A percentile compares a stretch with the other conserved stretches of the same genome.
phyloP scores from a whole-genome alignment of 2,888 invertebrate genomes.

The Drosophila mimetica region DNA sequence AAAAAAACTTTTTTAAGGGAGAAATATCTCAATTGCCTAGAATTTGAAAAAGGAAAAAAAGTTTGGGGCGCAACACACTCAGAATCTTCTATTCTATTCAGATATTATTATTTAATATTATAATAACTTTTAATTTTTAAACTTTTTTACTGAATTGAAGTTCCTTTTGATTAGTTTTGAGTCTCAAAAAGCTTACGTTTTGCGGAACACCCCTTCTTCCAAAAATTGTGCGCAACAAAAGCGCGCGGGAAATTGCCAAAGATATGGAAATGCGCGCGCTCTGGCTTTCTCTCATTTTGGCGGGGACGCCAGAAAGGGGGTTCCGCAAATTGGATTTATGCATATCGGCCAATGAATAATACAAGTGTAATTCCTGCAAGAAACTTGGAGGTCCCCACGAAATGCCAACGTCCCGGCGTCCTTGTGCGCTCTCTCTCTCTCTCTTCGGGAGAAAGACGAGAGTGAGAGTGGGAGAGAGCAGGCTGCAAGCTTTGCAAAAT shows the following conservation, averaged over 20 bases:
- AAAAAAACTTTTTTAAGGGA: too few relatives aligned
- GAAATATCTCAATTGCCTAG: too few relatives aligned
- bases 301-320: conserved; percentile 35
- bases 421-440: conserved; percentile 20
- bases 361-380: conserved; percentile 39
- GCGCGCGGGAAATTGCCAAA: conserved; percentile 52
- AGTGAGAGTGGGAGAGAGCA: background rate
- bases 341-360: conserved; percentile 42
- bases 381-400: conserved; percentile 31
- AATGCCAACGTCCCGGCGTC: conserved; percentile 44
- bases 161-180: too few relatives aligned
- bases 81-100: too few relatives aligned
- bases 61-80: too few relatives aligned
- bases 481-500: conserved; percentile 1
- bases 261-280: conserved; percentile 16
- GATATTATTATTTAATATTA: too few relatives aligned
- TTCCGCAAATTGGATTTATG: conserved; percentile 60
- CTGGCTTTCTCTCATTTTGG: conserved; percentile 5
- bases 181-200: background rate
- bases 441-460: background rate
- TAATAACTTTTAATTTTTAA: too few relatives aligned
- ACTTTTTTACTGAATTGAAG: too few relatives aligned
- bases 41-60: too few relatives aligned
- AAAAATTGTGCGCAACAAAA: conserved; percentile 40
- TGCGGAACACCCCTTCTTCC: conserved; percentile 31